Percentiles rank a stretch among this genome's conserved stretches.
Evolutionary conservation across 2,888 invertebrate genomes (phyloP).

Genomic region (Artemia sp.): DNA sequence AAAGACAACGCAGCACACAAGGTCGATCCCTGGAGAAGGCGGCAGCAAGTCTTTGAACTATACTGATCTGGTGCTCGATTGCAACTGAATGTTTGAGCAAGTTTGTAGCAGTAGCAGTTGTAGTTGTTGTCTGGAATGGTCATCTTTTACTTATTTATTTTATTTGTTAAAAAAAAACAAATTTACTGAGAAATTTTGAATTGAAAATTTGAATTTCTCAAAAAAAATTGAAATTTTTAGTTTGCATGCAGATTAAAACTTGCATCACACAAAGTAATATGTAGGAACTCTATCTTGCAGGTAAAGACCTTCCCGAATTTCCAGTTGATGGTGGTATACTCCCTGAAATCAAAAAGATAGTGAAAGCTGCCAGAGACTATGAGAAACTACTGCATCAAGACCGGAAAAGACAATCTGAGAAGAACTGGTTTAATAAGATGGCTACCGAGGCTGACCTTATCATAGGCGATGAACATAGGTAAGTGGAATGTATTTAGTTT

Average conservation of each 20-base stretch:
- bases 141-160: conserved; percentile 17
- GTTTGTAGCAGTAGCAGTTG: conserved; percentile 16
- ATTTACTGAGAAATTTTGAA: background rate
- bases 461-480: conserved; percentile 49
- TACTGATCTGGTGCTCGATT: too few relatives aligned
- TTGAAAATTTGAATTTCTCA: too few relatives aligned
- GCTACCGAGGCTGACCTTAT: conserved; percentile 68
- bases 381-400: conserved; percentile 54
- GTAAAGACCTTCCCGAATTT: conserved; percentile 62
- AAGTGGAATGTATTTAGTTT: conserved; percentile 16
- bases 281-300: conserved; percentile 35
- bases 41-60: too few relatives aligned
- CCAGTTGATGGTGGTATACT: conserved; percentile 50
- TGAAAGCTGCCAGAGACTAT: conserved; percentile 56
- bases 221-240: too few relatives aligned
- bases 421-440: conserved; percentile 68
- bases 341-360: conserved; percentile 48
- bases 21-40: too few relatives aligned
- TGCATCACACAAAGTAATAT: too few relatives aligned
- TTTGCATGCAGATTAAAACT: too few relatives aligned
- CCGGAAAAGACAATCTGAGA: conserved; percentile 46
- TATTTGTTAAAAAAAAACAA: conserved; percentile 17
- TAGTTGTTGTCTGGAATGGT: conserved; percentile 22
- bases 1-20: too few relatives aligned
- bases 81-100: background rate